Conservation (phyloP, 2,113 vertebrate genomes). For the Pampusana beccarii region DNA sequence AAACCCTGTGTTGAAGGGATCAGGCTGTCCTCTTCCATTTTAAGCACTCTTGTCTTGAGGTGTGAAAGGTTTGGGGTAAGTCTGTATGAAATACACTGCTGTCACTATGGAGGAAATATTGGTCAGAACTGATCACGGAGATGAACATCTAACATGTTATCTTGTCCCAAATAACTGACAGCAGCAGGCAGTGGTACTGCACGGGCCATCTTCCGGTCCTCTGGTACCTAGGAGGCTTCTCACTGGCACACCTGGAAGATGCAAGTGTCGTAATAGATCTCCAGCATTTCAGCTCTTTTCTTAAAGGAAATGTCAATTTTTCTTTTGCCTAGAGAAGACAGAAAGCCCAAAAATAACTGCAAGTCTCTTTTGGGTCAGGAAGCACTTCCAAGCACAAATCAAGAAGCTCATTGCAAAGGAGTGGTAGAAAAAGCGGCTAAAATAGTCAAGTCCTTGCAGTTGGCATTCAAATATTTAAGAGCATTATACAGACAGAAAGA, state of each 20-base stretch:
- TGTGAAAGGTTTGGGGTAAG: not conserved
- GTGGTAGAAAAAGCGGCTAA: not conserved
- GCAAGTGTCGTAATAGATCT: not conserved
- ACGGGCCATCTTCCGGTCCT: not conserved
- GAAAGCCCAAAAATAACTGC: not conserved
- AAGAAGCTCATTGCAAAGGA: not conserved
- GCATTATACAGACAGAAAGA: not conserved
- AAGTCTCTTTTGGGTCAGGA: not conserved
- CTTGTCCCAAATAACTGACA: not conserved
- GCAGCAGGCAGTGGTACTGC: not conserved
- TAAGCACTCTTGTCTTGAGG: not conserved
- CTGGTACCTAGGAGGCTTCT: not conserved
- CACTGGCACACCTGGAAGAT: not conserved
- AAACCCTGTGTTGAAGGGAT: not conserved
- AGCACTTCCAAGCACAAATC: not conserved
- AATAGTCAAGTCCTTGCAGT: not conserved
- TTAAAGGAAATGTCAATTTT: not conserved
- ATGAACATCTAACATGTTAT: not conserved
- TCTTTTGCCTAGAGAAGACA: not conserved
- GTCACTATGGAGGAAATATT: not conserved
- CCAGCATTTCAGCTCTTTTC: not conserved
- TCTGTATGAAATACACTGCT: not conserved
- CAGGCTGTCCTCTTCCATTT: not conserved
- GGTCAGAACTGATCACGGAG: not conserved
- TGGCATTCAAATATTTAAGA: not conserved